Base-by-base conservation (phyloP, 2,113 vertebrate species). In the Thalassoma bifasciatum region DNA sequence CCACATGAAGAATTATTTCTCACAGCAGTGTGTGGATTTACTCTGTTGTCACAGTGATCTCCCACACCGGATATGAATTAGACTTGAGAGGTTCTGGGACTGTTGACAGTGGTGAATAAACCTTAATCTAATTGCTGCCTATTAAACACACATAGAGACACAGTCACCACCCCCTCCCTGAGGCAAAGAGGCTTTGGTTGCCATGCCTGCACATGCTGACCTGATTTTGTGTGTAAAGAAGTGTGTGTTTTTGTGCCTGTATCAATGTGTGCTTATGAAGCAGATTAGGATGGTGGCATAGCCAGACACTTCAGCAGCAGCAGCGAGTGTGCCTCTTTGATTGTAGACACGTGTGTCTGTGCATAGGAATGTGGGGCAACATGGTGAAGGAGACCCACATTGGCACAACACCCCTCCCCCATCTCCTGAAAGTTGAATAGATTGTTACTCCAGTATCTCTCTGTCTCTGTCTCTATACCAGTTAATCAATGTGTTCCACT, bases 131-230 rank as follows among this genome's bases (percentile, higher is more conserved):
- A 86, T 85, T 66, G 51, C 46, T 62, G 24, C 67, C 78, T 66
- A 57, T 78, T 80, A 71, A 69, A 71, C 47, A 50, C 80, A 66
- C 46, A 64, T 16, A 79, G 60, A 79, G 60, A 59, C 47, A 71
- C 66, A 61, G 77, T 65, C 47, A 58, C 77, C 65, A 52, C 61
- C 89, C 84, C 36, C 67, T 79, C 66, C 75, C 24, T 2, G 10
- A 65, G 76, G 87, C 73, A 82, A 80, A 86, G 74, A 83, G 80
- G 91, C 85, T 91, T 91, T 88, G 67, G 81, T 61, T 66, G 67
- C 50, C 60, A 54, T 76, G 81, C 67, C 42, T 84, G 19, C 74
- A 66, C 79, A 67, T 54, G 70, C 71, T 92, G 91, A 92, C 91
- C 91, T 91, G 83, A 88, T 91, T 92, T 77, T 79, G 54, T 79